Base-by-base conservation (phyloP, 2,888 invertebrate genomes). In the Augochlorella aurata region DNA sequence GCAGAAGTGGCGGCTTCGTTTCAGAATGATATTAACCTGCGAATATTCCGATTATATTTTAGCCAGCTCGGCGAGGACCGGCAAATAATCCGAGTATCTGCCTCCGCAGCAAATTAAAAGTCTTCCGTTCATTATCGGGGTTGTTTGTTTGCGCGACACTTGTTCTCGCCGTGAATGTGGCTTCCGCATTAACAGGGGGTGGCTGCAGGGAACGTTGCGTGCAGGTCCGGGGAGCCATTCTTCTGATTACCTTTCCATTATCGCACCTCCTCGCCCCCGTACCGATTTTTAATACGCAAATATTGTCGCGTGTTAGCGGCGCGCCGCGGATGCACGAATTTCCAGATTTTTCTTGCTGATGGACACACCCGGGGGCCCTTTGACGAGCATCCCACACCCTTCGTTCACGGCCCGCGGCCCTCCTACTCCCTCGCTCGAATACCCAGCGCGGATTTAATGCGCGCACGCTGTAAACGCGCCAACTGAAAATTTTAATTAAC, bases 401-500 rank as follows among this genome's bases (percentile, higher is more conserved):
- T 50, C 7, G 38, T 38, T 5, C 38, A 5, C 38, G 38, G 0
- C 5, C 38, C 38, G 1, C 29, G 2, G 29, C 38, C 5, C 5
- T 38, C 7, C 38, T 38, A 38, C 38, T 2, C 38, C 38, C 38
- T 38, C 5, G 3, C 0, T 5, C 38, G 38, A 38, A 38, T 2
- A 38, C 50, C 38, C 2, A 0, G 16, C 38, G 21, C 44, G 21
- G 49, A 12, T 52, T 74, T 74, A 74, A 74, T 44, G 74, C 21
- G 52, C 45, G n/a, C 58, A 58, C 21, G 69, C 44, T 67, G 67
- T 38, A 54, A 67, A 75, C 75, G 67, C n/a, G 67, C 24, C 45
- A 45, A 61, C 74, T 49, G 81, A 80, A 75, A 80, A 80, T 71
- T 81, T 80, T 80, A 81, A 82, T 82, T 81, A 82, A 82, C 69